Conservation (phyloP, 2,113 vertebrate species). For the Calypte anna region DNA sequence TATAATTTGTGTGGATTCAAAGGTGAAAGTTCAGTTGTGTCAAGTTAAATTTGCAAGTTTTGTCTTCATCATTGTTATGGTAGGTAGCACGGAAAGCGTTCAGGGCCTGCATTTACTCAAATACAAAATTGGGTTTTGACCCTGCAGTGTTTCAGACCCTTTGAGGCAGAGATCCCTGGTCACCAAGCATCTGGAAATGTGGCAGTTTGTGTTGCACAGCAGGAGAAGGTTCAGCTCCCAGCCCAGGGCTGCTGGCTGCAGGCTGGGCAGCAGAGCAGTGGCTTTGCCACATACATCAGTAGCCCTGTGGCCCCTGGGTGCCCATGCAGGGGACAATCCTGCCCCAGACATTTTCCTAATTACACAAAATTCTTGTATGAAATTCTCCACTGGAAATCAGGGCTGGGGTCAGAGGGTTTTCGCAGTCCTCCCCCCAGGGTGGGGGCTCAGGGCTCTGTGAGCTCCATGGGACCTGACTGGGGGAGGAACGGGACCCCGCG, state of each 20-base stretch:
- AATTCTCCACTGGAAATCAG: fast-evolving
- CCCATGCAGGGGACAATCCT: fast-evolving
- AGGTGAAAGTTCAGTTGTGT: not conserved
- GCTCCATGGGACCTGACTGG: fast-evolving
- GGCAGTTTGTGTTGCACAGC: fast-evolving
- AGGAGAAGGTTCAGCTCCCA: fast-evolving
- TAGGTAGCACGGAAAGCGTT: not conserved
- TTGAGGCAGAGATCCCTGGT: fast-evolving
- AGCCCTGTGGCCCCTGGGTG: fast-evolving
- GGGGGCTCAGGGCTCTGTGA: fast-evolving
- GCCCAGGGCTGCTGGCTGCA: fast-evolving
- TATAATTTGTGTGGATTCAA: slow-evolving; percentile 3
- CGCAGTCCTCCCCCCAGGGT: fast-evolving
- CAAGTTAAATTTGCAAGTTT: not conserved
- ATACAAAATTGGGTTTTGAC: fast-evolving
- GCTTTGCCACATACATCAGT: fast-evolving
- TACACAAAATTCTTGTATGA: fast-evolving
- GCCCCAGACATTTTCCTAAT: fast-evolving
- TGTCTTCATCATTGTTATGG: not conserved
- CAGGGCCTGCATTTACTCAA: not conserved
- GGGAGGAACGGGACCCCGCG: not conserved
- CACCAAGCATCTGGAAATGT: fast-evolving
- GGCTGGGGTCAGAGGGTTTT: not conserved
- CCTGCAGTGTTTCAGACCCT: not conserved
- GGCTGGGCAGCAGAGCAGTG: fast-evolving